Percentiles rank a stretch among this genome's conserved stretches.
Conservation (phyloP, 2,797 vertebrate genomes). For the Manis javanica region DNA sequence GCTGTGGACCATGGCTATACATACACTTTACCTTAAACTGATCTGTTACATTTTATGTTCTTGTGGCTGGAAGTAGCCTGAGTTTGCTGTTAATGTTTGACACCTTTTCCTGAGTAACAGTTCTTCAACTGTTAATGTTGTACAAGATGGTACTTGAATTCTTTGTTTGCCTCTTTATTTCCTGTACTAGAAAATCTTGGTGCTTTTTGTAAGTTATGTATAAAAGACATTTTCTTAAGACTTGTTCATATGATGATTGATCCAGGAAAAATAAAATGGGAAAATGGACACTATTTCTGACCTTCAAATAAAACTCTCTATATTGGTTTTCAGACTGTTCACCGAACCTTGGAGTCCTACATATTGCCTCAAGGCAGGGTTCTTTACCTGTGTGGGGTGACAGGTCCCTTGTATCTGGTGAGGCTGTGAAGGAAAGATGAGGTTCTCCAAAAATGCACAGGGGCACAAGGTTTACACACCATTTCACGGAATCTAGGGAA, state of each 20-base stretch:
- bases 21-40: constrained; percentile 53
- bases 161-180: constrained; percentile 71
- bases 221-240: constrained; percentile 71
- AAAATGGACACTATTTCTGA: constrained; percentile 74
- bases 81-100: constrained; percentile 70
- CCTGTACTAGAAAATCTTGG: constrained; percentile 79
- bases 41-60: constrained; percentile 67
- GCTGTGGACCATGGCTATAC: constrained; percentile 8
- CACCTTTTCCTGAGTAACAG: constrained; percentile 65
- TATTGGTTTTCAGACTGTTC: constrained; percentile 71
- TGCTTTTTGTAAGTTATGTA: constrained; percentile 76
- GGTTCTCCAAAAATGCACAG: background rate
- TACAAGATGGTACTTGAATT: constrained; percentile 69
- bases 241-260: constrained; percentile 73
- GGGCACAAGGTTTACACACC: background rate
- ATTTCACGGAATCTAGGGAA: background rate
- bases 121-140: constrained; percentile 70
- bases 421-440: constrained; percentile 23
- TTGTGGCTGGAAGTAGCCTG: constrained; percentile 34
- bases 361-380: background rate
- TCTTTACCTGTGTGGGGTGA: background rate
- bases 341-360: constrained; percentile 23
- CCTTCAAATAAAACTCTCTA: constrained; percentile 77
- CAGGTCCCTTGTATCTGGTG: background rate
- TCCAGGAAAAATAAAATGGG: constrained; percentile 81